Evolutionary conservation across 2,888 invertebrate genomes (phyloP).

Genomic region (Oegoconia quadripuncta): DNA sequence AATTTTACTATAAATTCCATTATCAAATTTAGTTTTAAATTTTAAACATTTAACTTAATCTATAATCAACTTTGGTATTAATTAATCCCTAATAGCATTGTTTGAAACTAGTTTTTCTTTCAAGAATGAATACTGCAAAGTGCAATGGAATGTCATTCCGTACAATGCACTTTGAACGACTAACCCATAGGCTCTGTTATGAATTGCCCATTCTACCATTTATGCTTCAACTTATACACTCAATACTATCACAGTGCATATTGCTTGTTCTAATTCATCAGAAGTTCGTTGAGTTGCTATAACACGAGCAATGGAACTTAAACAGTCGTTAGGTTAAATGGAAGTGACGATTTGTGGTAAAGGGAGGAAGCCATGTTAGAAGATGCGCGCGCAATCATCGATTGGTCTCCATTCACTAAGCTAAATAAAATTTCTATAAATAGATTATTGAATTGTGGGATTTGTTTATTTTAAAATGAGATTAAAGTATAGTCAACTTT

Average conservation of each 20-base stretch:
- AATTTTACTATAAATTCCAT: too few species aligned
- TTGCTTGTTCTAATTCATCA: conserved; percentile 15
- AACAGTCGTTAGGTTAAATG: conserved; percentile 4
- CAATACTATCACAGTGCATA: conserved; percentile 14
- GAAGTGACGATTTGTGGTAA: conserved; percentile 7
- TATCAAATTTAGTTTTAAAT: too few species aligned
- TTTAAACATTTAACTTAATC: too few species aligned
- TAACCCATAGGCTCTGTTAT: conserved; percentile 27
- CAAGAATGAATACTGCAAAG: conserved; percentile 16
- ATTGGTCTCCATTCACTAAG: conserved; percentile 50
- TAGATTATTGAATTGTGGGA: conserved; percentile 57
- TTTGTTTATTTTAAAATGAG: conserved; percentile 39
- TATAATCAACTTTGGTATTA: too few species aligned
- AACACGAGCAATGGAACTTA: conserved; percentile 26
- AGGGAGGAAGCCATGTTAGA: conserved; percentile 47
- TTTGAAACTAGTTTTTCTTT: neutral
- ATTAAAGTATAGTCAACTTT: conserved; percentile 15
- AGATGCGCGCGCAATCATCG: conserved; percentile 70
- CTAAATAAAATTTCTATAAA: conserved; percentile 47
- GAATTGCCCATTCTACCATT: conserved; percentile 14
- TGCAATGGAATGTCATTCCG: conserved; percentile 22
- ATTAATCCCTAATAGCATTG: too few species aligned
- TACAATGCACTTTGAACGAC: conserved; percentile 25
- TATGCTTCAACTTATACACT: conserved; percentile 10
- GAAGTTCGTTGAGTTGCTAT: too few species aligned